These are phyloP conservation scores for Eufriesea mexicana DNA, from an alignment of 1,140 invertebrate genomes.

Conservation along the genomic window DNA sequence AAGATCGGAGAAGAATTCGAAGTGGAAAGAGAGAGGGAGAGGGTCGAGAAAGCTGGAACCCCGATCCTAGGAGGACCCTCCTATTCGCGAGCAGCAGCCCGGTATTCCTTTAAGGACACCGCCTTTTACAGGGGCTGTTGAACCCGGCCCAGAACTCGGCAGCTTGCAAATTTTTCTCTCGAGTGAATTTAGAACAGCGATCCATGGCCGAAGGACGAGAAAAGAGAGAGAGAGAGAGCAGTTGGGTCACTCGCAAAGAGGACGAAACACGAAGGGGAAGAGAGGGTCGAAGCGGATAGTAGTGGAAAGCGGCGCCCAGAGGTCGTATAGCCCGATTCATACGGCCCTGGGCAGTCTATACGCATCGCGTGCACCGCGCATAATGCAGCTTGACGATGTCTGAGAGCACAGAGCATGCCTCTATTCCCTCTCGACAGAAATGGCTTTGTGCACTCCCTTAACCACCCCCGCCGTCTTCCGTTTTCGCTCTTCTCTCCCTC, in stretches of 20 bases:
- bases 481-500: not conserved
- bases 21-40: not conserved
- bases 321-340: not conserved
- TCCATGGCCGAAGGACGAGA: not conserved
- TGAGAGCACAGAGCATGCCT: constrained; percentile 66
- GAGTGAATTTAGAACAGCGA: constrained; percentile 4
- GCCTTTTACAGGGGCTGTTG: not conserved
- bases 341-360: constrained; percentile 53
- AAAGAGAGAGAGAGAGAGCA: not conserved
- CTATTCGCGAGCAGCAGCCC: not conserved
- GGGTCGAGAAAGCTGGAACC: too few species aligned
- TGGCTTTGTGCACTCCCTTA: constrained; percentile 65
- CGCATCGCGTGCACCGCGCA: constrained; percentile 58
- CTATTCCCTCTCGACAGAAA: constrained; percentile 66
- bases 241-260: too few species aligned
- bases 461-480: constrained; percentile 36
- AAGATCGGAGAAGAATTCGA: too few species aligned
- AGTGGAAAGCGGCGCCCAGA: not conserved
- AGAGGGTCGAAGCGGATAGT: not conserved
- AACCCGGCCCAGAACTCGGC: not conserved
- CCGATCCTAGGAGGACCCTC: not conserved
- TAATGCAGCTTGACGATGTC: constrained; percentile 59
- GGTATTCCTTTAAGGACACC: constrained; percentile 31
- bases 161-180: constrained; percentile 24
- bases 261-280: too few species aligned